Base-by-base conservation (phyloP, 2,797 vertebrate species). In the Phrynocephalus guinanensis region DNA sequence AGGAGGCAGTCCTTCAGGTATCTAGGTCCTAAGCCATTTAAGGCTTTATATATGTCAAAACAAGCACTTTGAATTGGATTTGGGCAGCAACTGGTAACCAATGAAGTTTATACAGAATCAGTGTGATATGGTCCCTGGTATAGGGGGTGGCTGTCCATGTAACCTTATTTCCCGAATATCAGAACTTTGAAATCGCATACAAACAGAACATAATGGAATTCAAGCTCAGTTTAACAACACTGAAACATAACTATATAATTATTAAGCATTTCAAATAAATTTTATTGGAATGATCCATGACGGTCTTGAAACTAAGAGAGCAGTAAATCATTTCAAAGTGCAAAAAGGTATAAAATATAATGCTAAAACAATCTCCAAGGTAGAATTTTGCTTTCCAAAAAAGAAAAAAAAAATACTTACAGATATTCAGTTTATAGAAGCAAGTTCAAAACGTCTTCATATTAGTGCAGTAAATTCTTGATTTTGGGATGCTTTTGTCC, bases 371-470 rank as follows among this genome's bases (percentile, higher is more conserved):
- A 80, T 11, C n/a, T 48, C 13, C 28, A 68, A 16, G 13, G 18
- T 48, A 30, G 6, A 82, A 16, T 82, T 66, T 33, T 81, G 10
- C 18, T 52, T 28, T 71, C 73, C 16, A n/a, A 52, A 22, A 68
- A 5, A 83, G 82, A 3, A n/a, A 1, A n/a, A 71, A 3, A n/a
- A 1, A n/a, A 71, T 90, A 87, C 86, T 78, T 60, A 24, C 68
- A 86, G 81, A 92, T 92, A 89, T 75, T 89, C 82, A 93, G 68
- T 81, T 86, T 90, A 90, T 85, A 86, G 80, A 90, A 79, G 67
- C 33, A 72, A 80, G 83, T 71, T 16, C 38, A 60, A 15, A 66
- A 86, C 56, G 82, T 56, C 83, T 93, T 84, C 30, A 73, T 84
- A 70, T 44, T 44, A 44, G 38, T 44, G 20, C 68, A 85, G 33